Percentiles rank a stretch among this genome's conserved stretches.
Conservation (phyloP, 2,888 invertebrate species). For the Amblyjoppa proteus region DNA sequence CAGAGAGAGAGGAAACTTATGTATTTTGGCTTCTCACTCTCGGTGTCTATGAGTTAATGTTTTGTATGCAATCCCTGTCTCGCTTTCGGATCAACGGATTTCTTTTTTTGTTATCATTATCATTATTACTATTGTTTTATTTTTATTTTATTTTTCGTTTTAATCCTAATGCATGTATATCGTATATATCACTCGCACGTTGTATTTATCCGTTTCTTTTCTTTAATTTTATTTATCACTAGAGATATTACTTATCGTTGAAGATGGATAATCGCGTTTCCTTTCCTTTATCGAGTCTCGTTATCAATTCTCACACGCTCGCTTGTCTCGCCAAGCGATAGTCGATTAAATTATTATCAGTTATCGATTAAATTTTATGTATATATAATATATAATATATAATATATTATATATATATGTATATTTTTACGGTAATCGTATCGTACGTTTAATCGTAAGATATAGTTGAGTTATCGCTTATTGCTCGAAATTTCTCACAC, state of each 20-base stretch:
- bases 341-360: conserved; percentile 65
- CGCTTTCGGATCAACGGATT: conserved; percentile 48
- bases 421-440: conserved; percentile 57
- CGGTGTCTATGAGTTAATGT: conserved; percentile 56
- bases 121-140: conserved; percentile 56
- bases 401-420: conserved; percentile 54
- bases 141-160: conserved; percentile 57
- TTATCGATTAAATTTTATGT: conserved; percentile 62
- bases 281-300: conserved; percentile 45
- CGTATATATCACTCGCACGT: conserved; percentile 72
- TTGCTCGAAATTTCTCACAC: conserved; percentile 81
- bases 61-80: conserved; percentile 60
- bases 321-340: conserved; percentile 66
- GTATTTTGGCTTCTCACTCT: conserved; percentile 64
- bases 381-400: conserved; percentile 60
- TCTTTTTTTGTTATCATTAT: conserved; percentile 59
- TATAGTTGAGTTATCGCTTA: conserved; percentile 81
- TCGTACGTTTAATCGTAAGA: conserved; percentile 68
- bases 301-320: conserved; percentile 51
- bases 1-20: conserved; percentile 57
- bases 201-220: conserved; percentile 56
- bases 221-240: conserved; percentile 72
- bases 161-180: conserved; percentile 65
- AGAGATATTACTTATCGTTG: conserved; percentile 79
- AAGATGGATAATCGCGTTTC: conserved; percentile 59